A percentile compares a stretch with the other conserved stretches of the same genome.
Conservation (phyloP, 2,797 vertebrate genomes). For the Mormyrops attenuatus region DNA sequence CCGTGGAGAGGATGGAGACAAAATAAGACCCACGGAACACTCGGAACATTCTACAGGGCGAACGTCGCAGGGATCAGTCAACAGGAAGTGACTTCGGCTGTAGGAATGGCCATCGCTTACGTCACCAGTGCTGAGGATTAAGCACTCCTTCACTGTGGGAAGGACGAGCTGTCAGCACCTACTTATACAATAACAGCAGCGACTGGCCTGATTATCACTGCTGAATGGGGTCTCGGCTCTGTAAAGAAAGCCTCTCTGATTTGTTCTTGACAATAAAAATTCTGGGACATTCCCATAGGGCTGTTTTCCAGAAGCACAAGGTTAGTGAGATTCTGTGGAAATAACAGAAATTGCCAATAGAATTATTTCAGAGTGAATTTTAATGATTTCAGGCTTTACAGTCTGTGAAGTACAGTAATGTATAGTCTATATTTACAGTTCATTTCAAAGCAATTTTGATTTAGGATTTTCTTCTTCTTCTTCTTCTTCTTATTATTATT, state of each 20-base stretch:
- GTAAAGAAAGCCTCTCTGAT: not conserved
- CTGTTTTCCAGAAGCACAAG: not conserved
- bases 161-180: not conserved
- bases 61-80: not conserved
- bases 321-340: not conserved
- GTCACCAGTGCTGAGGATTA: not conserved
- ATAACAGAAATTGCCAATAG: not conserved
- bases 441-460: not conserved
- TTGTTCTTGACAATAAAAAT: not conserved
- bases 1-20: not conserved
- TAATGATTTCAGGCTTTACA: not conserved
- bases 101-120: not conserved
- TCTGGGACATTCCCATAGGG: not conserved
- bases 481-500: too few species aligned
- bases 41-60: not conserved
- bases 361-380: not conserved
- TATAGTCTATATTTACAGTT: not conserved
- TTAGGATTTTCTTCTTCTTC: not conserved
- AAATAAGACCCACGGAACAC: not conserved
- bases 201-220: not conserved
- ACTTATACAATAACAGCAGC: not conserved
- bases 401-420: not conserved
- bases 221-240: not conserved
- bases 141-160: not conserved
- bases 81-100: not conserved